Evolutionary conservation across 2,797 vertebrate species (phyloP), one percentile per base, ranked within the genome.

Genomic region (Helarctos malayanus): DNA sequence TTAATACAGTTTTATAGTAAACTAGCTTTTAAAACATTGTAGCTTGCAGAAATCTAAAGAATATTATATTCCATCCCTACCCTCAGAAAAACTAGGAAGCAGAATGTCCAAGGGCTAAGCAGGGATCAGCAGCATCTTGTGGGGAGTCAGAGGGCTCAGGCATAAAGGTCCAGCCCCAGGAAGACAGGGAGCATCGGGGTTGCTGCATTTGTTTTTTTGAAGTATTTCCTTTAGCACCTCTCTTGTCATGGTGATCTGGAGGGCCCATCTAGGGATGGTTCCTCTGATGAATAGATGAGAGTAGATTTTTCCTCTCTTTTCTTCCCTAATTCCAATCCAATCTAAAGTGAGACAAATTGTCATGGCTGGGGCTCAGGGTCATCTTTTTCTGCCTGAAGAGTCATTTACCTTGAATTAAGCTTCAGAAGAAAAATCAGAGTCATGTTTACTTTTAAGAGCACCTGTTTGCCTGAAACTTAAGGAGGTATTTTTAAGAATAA

Each of bases 351-450:
- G 16, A 61, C 54, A 84, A 0, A 80, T 15, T 68, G 68, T 25
- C 14, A 47, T 27, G 18, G 13, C 27, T 79, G 32, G 27, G 47
- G 25, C 18, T 93, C 78, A 80, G 32, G 71, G 10, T 89, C 10
- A 75, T 83, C 13, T 76, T 93, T 91, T 94, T 87, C 76, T 86
- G 16, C 35, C 41, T 27, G 49, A 32, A 90, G 38, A 76, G 11
- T 91, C 54, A 85, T 15, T 91, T 95, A 71, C 7, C 29, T 90
- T 94, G 52, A 90, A 75, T 90, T 71, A 69, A 94, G 38, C 76
- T 95, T 95, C 27, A 94, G 45, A 95, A 94, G 16, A 91, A 94
- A 93, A 94, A 41, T 79, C 23, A 71, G 32, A 69, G 32, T 92
- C 32, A 75, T 38, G 11, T 91, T 81, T 92, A 69, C 71, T 90